Evolutionary conservation across 2,113 vertebrate genomes (phyloP).

Genomic region (Pelvicachromis taeniatus): DNA sequence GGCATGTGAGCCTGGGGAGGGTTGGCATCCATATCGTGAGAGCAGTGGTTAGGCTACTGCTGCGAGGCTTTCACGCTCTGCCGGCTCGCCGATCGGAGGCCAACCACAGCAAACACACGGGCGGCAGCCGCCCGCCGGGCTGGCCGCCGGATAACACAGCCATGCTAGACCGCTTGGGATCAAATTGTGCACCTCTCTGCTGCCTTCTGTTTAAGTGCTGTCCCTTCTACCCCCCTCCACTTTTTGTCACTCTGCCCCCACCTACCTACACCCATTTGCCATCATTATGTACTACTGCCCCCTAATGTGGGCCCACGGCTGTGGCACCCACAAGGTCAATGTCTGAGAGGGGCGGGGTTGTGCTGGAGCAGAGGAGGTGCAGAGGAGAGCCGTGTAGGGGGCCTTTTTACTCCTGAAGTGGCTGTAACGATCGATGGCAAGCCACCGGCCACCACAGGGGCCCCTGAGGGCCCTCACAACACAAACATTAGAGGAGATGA

Average conservation of each 20-base stretch:
- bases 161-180: conserved; percentile 14
- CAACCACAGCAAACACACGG: conserved; percentile 13
- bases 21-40: conserved; percentile 30
- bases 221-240: neutral
- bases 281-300: conserved; percentile 74
- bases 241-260: neutral
- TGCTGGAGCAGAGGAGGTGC: neutral
- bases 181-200: conserved; percentile 30
- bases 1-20: neutral
- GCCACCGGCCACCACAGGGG: conserved; percentile 34
- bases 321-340: conserved; percentile 63
- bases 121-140: neutral
- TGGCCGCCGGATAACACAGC: conserved; percentile 28
- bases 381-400: conserved; percentile 35
- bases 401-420: conserved; percentile 57
- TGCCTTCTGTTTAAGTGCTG: conserved; percentile 59
- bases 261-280: conserved; percentile 36
- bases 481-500: conserved; percentile 60
- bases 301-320: conserved; percentile 64
- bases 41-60: conserved; percentile 46
- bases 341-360: neutral
- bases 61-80: conserved; percentile 38
- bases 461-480: conserved; percentile 37
- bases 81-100: neutral
- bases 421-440: conserved; percentile 58